phyloP scores from a whole-genome alignment of 2,888 invertebrate genomes.

The Microctonus hyperodae region DNA sequence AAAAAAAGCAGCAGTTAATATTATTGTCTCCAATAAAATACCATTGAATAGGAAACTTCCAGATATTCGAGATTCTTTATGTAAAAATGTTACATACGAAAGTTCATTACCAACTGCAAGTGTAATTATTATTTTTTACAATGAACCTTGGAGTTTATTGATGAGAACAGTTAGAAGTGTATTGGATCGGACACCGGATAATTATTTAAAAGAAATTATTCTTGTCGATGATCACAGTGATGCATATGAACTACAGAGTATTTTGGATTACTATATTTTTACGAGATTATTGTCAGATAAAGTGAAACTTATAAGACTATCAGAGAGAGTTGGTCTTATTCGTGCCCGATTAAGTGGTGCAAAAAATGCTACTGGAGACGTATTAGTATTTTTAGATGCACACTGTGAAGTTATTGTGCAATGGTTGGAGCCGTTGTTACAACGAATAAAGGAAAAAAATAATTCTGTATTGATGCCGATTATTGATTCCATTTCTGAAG shows the following conservation, averaged over 20 bases:
- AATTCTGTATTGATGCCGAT: conserved; percentile 90
- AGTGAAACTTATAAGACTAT: conserved; percentile 78
- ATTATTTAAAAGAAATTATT: conserved; percentile 87
- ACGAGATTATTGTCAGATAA: conserved; percentile 72
- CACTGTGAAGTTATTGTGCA: conserved; percentile 85
- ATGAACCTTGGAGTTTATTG: conserved; percentile 88
- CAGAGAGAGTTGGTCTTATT: conserved; percentile 83
- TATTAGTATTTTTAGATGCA: conserved; percentile 87
- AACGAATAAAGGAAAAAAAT: conserved; percentile 81
- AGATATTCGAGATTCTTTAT: conserved; percentile 69
- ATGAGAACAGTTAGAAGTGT: conserved; percentile 89
- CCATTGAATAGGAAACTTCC: conserved; percentile 81
- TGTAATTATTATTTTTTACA: conserved; percentile 87
- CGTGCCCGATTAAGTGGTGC: conserved; percentile 91
- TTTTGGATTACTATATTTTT: conserved; percentile 82
- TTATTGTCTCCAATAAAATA: conserved; percentile 86
- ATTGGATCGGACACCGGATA: conserved; percentile 75
- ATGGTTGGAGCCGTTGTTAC: conserved; percentile 90
- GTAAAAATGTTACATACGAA: conserved; percentile 70
- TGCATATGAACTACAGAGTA: conserved; percentile 72
- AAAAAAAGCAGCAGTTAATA: conserved; percentile 86
- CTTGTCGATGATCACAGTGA: conserved; percentile 95
- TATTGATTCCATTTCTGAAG: conserved; percentile 91
- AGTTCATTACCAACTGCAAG: conserved; percentile 74
- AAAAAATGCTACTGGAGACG: conserved; percentile 79